Evolutionary conservation across 2,797 vertebrate species (phyloP).

Genomic region (Adrianichthys oophorus): DNA sequence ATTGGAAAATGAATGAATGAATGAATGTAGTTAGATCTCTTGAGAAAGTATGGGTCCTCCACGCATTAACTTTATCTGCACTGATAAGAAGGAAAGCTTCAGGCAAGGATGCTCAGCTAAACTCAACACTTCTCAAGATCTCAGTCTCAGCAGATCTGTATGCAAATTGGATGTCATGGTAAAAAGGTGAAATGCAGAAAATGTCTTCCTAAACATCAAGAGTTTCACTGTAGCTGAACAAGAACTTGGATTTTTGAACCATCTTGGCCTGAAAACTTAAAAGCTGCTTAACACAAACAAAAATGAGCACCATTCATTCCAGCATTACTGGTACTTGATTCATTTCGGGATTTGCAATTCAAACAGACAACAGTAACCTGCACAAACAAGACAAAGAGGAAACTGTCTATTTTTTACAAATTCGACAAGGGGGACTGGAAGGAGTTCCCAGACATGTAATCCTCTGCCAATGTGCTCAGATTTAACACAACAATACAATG

Average conservation of each 20-base stretch:
- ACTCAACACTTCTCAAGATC: constrained; percentile 21
- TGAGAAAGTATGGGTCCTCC: too few relatives aligned
- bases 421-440: not conserved
- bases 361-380: not conserved
- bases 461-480: constrained; percentile 4
- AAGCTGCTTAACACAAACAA: constrained; percentile 1
- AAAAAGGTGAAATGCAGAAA: constrained; percentile 14
- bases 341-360: not conserved
- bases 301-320: constrained; percentile 3
- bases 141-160: constrained; percentile 23
- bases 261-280: not conserved
- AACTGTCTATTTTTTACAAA: not conserved
- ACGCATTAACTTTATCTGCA: too few relatives aligned
- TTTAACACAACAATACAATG: not conserved
- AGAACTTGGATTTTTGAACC: constrained; percentile 9
- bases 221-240: not conserved
- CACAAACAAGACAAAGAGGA: constrained; percentile 1
- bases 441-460: constrained; percentile 7
- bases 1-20: too few relatives aligned
- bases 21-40: too few relatives aligned
- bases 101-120: constrained; percentile 31
- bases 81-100: constrained; percentile 8
- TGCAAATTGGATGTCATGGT: constrained; percentile 22
- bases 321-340: not conserved
- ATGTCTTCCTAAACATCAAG: constrained; percentile 1